These are phyloP conservation scores for Callyntrura guangdongensis DNA, from an alignment of 2,888 invertebrate species.

Conservation along the genomic window DNA sequence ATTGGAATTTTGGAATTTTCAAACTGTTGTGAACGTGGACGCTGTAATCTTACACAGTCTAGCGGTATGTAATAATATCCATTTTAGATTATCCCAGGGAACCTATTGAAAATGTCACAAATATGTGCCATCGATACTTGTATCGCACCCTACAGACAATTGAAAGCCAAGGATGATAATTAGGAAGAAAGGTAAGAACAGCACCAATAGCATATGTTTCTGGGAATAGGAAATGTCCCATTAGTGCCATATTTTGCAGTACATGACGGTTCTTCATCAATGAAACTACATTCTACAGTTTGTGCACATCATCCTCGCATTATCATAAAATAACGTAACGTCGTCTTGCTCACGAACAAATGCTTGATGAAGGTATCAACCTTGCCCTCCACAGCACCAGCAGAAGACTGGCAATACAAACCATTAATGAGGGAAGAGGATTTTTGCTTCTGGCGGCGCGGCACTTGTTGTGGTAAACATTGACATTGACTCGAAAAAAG, in stretches of 20 bases:
- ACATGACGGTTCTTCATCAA: background rate
- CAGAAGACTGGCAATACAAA: background rate
- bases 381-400: slow-evolving; percentile 63
- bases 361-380: slow-evolving; percentile 59
- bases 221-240: background rate
- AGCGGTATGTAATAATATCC: too few relatives aligned
- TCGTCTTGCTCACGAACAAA: background rate
- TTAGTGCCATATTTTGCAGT: background rate
- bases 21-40: too few relatives aligned
- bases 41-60: too few relatives aligned
- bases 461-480: slow-evolving; percentile 50
- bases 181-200: too few relatives aligned
- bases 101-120: too few relatives aligned
- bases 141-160: too few relatives aligned
- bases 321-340: background rate
- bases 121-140: too few relatives aligned
- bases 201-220: too few relatives aligned
- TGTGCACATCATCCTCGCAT: background rate
- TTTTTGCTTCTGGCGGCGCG: background rate
- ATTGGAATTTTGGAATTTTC: too few relatives aligned
- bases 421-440: slow-evolving; percentile 6
- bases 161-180: too few relatives aligned
- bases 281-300: background rate
- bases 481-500: slow-evolving; percentile 77
- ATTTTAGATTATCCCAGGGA: too few relatives aligned